These are phyloP conservation scores for Porites divaricata DNA, from an alignment of 92 coral and sea anemone genomes.

Conservation along the genomic window DNA sequence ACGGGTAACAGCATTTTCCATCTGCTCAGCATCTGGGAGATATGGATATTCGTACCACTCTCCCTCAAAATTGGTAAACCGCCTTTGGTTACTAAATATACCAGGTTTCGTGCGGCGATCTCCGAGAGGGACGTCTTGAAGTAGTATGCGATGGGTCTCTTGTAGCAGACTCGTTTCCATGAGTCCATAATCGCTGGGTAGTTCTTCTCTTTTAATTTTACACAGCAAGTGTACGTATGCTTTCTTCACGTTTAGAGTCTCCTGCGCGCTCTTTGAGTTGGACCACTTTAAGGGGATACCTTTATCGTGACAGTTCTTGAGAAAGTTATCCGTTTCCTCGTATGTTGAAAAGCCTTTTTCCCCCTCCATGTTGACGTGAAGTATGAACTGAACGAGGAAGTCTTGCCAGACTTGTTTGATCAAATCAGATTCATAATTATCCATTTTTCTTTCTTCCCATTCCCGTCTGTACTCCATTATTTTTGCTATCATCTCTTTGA, in stretches of 20 bases:
- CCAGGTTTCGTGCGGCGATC: slow-evolving; percentile 40
- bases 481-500: neutral
- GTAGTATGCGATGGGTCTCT: slow-evolving; percentile 30
- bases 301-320: neutral
- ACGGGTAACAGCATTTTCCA: slow-evolving; percentile 38
- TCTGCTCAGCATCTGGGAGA: slow-evolving; percentile 14
- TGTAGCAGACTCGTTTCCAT: slow-evolving; percentile 15
- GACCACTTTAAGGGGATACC: neutral
- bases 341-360: slow-evolving; percentile 2
- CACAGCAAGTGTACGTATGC: slow-evolving; percentile 15
- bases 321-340: neutral
- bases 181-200: slow-evolving; percentile 14
- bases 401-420: neutral
- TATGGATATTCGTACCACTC: slow-evolving; percentile 37
- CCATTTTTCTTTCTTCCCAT: slow-evolving; percentile 3
- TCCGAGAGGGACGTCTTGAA: neutral
- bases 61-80: slow-evolving; percentile 38
- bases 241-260: slow-evolving; percentile 16
- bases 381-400: slow-evolving; percentile 8
- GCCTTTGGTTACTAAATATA: slow-evolving; percentile 41
- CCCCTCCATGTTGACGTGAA: slow-evolving; percentile 26
- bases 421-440: neutral
- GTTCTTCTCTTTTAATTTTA: slow-evolving; percentile 10
- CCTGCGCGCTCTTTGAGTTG: neutral
- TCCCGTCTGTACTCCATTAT: neutral